Percentiles rank a stretch among this genome's conserved stretches.
These are phyloP conservation scores for Epicauta chinensis DNA, from an alignment of 1,140 invertebrate genomes.

Conservation along the genomic window DNA sequence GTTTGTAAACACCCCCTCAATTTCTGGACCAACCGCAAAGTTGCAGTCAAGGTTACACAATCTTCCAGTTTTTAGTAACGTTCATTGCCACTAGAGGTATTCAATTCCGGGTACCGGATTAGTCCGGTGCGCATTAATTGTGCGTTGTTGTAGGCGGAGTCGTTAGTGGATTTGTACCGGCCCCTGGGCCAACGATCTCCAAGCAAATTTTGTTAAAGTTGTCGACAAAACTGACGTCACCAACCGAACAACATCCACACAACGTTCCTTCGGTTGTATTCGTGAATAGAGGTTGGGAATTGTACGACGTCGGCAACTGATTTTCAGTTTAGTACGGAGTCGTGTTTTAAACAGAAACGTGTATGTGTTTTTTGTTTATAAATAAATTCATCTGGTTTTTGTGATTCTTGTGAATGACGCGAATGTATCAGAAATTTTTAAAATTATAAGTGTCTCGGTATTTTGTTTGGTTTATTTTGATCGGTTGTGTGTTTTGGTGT, in stretches of 20 bases:
- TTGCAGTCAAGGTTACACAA: constrained; percentile 35
- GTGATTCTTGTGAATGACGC: too few species aligned
- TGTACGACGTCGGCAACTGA: too few species aligned
- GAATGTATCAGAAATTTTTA: too few species aligned
- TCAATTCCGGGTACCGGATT: constrained; percentile 20
- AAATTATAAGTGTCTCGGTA: constrained; percentile 11
- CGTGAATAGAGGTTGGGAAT: constrained; percentile 3
- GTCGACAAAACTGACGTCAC: constrained; percentile 23
- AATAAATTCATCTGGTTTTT: too few species aligned
- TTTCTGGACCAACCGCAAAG: constrained; percentile 30
- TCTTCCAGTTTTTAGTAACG: constrained; percentile 30
- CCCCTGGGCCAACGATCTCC: constrained; percentile 33
- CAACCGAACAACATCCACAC: background rate
- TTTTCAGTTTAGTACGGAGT: too few species aligned
- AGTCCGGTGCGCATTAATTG: constrained; percentile 18
- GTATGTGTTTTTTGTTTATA: too few species aligned
- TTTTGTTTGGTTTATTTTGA: constrained; percentile 21
- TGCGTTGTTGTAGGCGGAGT: constrained; percentile 9
- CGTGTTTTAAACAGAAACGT: too few species aligned
- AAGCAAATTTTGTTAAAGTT: constrained; percentile 26
- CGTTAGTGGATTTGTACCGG: background rate
- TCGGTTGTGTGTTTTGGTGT: background rate
- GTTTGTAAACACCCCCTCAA: constrained; percentile 32
- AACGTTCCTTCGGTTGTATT: background rate
- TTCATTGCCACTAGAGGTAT: constrained; percentile 34